A percentile compares a stretch with the other conserved stretches of the same genome.
phyloP scores from a whole-genome alignment of 2,797 vertebrate species.

The Phoxinus dragarum region DNA sequence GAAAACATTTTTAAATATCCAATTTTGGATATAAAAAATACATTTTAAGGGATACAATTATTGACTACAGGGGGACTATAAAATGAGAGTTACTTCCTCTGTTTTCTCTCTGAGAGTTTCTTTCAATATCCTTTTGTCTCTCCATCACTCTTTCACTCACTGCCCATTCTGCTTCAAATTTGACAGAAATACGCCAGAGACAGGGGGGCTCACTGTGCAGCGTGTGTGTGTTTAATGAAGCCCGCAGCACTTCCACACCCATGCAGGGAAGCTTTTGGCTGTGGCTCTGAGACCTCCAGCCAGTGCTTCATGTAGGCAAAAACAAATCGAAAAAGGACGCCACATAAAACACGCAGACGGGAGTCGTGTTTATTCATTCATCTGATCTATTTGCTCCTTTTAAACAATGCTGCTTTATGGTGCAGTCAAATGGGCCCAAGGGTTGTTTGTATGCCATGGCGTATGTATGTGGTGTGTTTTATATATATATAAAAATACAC shows the following conservation, averaged over 20 bases:
- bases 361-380: slow-evolving; percentile 75
- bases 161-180: slow-evolving; percentile 27
- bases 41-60: too few species aligned
- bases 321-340: slow-evolving; percentile 80
- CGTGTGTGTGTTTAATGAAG: slow-evolving; percentile 69
- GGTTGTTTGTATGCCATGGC: slow-evolving; percentile 22
- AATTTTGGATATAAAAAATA: too few species aligned
- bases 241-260: slow-evolving; percentile 71
- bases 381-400: slow-evolving; percentile 77
- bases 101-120: neutral
- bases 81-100: neutral
- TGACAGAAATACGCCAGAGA: slow-evolving; percentile 66
- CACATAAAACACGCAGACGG: slow-evolving; percentile 80
- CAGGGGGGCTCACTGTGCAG: slow-evolving; percentile 53
- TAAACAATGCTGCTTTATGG: slow-evolving; percentile 73
- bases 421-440: slow-evolving; percentile 42
- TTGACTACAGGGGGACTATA: too few species aligned
- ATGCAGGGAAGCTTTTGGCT: slow-evolving; percentile 70
- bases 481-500: neutral
- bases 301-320: slow-evolving; percentile 76
- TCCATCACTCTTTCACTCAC: slow-evolving; percentile 8
- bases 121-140: neutral
- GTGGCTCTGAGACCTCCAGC: slow-evolving; percentile 67
- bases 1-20: too few species aligned
- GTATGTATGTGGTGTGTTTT: neutral